Base-by-base conservation (phyloP, 1,140 invertebrate species). In the Amphibalanus amphitrite region DNA sequence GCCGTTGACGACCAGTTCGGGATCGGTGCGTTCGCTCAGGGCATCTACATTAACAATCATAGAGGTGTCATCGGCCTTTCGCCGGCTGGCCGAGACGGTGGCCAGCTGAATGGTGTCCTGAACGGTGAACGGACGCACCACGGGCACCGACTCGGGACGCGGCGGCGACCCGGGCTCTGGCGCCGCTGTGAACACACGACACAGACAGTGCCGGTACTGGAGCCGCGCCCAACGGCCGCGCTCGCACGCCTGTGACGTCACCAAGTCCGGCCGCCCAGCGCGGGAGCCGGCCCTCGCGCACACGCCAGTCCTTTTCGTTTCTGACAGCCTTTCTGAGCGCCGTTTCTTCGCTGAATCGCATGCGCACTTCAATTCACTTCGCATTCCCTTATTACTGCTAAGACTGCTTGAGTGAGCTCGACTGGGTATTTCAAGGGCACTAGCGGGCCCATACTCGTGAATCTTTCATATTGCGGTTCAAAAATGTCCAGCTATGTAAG, bases 41-140 rank as follows among this genome's bases (percentile, higher is more conserved):
- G 65, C 28, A 28, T 67, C 65, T 28, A 67, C 10, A 67, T 67
- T 67, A 28, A 67, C 65, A 67, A 67, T 67, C 65, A 67, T 67
- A 28, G 65, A 67, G 26, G 4, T 4, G 65, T 67, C 65, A 28
- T 67, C 65, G n/a, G 65, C 47, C 47, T 59, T 59, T 23, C 47
- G 10, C 47, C 6, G 47, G 10, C 47, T 59, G 47, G 47, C n/a
- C 65, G 65, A 67, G 65, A 28, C 65, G 65, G 47, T 59, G 47
- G 65, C 65, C 65, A 67, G 3, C 65, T 17, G 65, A 10, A 67
- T 26, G n/a, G 65, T 67, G 65, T 67, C 65, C 28, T 67, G 65
- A 10, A 67, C 65, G 65, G 65, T 67, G 65, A 67, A 28, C 28
- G 65, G 65, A 20, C n/a, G 65, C 65, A 67, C 3, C 26, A 67